Percentiles rank a stretch among this genome's conserved stretches.
Conservation (phyloP, 2,797 vertebrate genomes). For the Lateolabrax maculatus region DNA sequence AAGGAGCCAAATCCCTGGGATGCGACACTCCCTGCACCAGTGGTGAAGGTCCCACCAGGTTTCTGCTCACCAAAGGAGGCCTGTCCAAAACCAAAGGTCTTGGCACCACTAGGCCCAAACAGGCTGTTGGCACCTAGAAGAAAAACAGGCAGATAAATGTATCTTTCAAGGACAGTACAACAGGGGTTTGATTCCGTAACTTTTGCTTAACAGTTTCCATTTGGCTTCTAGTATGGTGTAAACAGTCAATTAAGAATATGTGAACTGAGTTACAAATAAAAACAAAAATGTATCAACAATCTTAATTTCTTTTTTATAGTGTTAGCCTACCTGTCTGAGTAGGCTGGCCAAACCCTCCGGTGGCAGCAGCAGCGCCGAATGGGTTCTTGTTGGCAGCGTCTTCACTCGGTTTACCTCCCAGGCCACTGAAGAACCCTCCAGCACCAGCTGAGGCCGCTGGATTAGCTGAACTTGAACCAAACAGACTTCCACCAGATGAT, state of each 20-base stretch:
- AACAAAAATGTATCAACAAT: not conserved
- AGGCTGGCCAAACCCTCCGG: conserved; percentile 89
- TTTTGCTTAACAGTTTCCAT: not conserved
- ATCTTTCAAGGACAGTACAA: not conserved
- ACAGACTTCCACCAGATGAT: conserved; percentile 86
- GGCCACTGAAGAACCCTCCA: conserved; percentile 94
- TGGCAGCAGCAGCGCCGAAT: conserved; percentile 85
- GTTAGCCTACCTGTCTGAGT: conserved; percentile 75
- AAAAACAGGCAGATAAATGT: conserved; percentile 1
- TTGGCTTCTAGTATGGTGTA: not conserved
- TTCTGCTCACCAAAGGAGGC: conserved; percentile 94
- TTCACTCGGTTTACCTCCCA: conserved; percentile 97
- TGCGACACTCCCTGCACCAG: conserved; percentile 92
- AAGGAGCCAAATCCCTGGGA: conserved; percentile 96
- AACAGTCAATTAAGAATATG: too few relatives aligned
- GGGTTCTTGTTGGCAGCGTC: conserved; percentile 98
- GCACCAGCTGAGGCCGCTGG: conserved; percentile 72
- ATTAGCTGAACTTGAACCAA: conserved; percentile 85
- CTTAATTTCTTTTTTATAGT: not conserved
- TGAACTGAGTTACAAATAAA: not conserved
- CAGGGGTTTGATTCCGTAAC: not conserved
- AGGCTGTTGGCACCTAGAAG: conserved; percentile 86
- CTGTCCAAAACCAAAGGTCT: conserved; percentile 89
- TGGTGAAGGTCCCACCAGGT: conserved; percentile 91
- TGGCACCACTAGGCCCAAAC: conserved; percentile 93